Percentiles rank a stretch among this genome's conserved stretches.
Conservation (phyloP, 2,797 vertebrate species). For the Sternotherus odoratus region DNA sequence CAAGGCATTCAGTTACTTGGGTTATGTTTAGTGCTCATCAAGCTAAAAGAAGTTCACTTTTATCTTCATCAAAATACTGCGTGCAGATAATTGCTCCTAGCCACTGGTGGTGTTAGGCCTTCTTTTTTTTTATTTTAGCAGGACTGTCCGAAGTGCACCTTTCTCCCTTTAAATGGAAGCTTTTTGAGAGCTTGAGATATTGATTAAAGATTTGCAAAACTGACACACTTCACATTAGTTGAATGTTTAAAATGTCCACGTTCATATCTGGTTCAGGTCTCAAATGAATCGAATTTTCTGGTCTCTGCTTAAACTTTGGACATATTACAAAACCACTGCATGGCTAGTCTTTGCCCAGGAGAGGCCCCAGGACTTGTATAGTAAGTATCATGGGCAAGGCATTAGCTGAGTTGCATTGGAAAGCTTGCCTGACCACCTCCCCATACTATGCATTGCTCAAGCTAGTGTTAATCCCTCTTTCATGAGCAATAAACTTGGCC, state of each 20-base stretch:
- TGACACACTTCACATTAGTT: background rate
- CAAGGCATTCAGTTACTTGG: slow-evolving; percentile 14
- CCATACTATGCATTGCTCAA: background rate
- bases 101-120: background rate
- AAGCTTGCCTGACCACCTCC: background rate
- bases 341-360: background rate
- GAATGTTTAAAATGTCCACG: background rate
- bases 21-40: background rate
- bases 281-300: background rate
- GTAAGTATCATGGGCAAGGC: background rate
- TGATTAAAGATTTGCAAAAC: background rate
- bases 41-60: background rate
- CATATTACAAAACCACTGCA: accelerated
- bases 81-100: background rate
- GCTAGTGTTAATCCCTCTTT: background rate
- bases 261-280: background rate
- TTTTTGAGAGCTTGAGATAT: background rate
- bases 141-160: background rate
- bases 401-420: background rate
- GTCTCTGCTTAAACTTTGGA: background rate
- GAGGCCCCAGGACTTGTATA: background rate
- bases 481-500: background rate
- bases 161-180: background rate
- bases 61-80: background rate
- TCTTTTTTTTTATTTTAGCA: background rate